Conservation (phyloP, 2,797 vertebrate species). For the Coilia nasus region DNA sequence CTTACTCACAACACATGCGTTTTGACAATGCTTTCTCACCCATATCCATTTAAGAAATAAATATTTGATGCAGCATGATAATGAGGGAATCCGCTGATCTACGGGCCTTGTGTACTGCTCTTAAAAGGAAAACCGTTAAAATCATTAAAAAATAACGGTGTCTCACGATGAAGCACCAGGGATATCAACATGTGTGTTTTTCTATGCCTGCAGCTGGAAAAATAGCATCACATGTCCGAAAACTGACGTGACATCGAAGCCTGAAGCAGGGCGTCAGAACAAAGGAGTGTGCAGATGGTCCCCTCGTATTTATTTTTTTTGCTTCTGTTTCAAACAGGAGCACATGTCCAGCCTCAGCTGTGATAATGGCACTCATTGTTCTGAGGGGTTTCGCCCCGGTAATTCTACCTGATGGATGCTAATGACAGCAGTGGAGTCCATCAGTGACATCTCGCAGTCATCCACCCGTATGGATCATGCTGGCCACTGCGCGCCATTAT, state of each 20-base stretch:
- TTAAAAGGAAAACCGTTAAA: slow-evolving; percentile 29
- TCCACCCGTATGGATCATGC: slow-evolving; percentile 73
- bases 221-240: neutral
- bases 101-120: neutral
- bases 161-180: slow-evolving; percentile 33
- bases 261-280: slow-evolving; percentile 38
- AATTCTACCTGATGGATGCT: slow-evolving; percentile 73
- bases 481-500: slow-evolving; percentile 67
- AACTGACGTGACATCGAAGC: neutral
- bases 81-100: slow-evolving; percentile 17
- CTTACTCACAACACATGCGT: slow-evolving; percentile 41
- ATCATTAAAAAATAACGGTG: neutral
- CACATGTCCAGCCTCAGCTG: slow-evolving; percentile 51
- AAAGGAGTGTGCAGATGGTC: slow-evolving; percentile 34
- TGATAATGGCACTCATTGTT: slow-evolving; percentile 69
- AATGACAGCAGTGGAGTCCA: slow-evolving; percentile 68
- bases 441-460: slow-evolving; percentile 70
- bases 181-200: neutral
- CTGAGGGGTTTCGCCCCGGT: slow-evolving; percentile 63
- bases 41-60: slow-evolving; percentile 29
- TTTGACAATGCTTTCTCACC: slow-evolving; percentile 22
- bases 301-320: slow-evolving; percentile 12
- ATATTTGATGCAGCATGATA: slow-evolving; percentile 50
- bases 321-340: slow-evolving; percentile 56
- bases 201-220: neutral